Base-by-base conservation (phyloP, 2,797 vertebrate species). In the Melanotaenia pygmaea region DNA sequence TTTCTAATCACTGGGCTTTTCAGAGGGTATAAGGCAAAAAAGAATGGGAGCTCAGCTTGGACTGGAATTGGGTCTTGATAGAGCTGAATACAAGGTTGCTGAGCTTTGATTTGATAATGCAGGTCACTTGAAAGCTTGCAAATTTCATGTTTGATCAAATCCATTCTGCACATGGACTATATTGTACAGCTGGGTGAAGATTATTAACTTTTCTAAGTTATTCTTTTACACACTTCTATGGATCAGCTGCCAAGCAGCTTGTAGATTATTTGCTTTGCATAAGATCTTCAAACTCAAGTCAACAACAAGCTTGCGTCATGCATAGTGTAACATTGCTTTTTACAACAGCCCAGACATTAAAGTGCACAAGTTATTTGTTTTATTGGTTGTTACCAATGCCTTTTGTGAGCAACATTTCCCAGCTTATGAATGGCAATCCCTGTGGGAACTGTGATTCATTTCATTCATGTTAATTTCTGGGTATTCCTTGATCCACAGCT, bases 1-100 rank as follows among this genome's bases (percentile, higher is more conserved):
- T 86, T 83, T 91, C 86, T 93, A 91, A 92, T 93, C 85, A 92
- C 89, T 82, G 74, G 60, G 83, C 83, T 76, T 89, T 92, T 93
- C 82, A 86, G 74, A 71, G 16, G 74, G 88, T 90, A 91, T 90
- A 83, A 89, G 54, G 78, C 45, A 66, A 68, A 77, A 60, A 67
- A 89, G 86, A 87, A 90, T 73, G 62, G 78, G 35, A 69, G 82
- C 79, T 88, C 64, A 81, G 75, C 83, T 73, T 88, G 88, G 80
- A 83, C 78, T 77, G 71, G 86, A 91, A 91, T 84, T 82, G 84
- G 79, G 63, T 77, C 34, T 63, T 50, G 92, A 91, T 92, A 79
- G 83, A 85, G 75, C 53, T 14, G n/a, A 11, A 54, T 91, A 93
- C 92, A 90, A 86, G 79, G 77, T 77, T 88, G 86, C 77, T 75